Evolutionary conservation across 2,888 invertebrate species (phyloP).

Genomic region (Lepeophtheirus nordmannii): DNA sequence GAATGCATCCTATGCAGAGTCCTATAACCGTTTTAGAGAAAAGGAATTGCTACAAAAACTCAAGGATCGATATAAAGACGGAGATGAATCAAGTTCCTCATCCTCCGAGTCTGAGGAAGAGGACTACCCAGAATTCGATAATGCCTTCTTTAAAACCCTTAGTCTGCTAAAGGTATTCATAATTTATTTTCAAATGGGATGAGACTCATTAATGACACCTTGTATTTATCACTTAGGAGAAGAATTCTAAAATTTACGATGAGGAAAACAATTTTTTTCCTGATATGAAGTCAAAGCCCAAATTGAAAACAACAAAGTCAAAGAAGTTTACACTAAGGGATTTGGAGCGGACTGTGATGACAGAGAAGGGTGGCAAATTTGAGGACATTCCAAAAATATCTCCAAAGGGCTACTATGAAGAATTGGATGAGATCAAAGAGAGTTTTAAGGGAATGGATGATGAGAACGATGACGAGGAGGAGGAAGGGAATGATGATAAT

Average conservation of each 20-base stretch:
- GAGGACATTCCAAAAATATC: not conserved
- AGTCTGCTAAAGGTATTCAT: no score
- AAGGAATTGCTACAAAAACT: slow-evolving; percentile 70
- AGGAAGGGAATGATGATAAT: not conserved
- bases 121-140: slow-evolving; percentile 45
- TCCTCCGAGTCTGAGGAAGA: slow-evolving; percentile 47
- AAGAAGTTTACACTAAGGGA: slow-evolving; percentile 48
- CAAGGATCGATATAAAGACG: slow-evolving; percentile 50
- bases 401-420: slow-evolving; percentile 45
- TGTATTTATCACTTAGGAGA: slow-evolving; percentile 57
- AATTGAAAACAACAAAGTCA: not conserved
- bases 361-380: slow-evolving; percentile 46
- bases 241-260: slow-evolving; percentile 77
- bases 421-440: slow-evolving; percentile 49
- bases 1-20: slow-evolving; percentile 63
- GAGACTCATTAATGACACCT: no score
- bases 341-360: slow-evolving; percentile 57
- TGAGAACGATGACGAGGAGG: slow-evolving; percentile 35
- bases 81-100: slow-evolving; percentile 39
- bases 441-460: slow-evolving; percentile 44
- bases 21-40: slow-evolving; percentile 64
- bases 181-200: no score
- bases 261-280: slow-evolving; percentile 54
- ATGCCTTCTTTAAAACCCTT: slow-evolving; percentile 71
- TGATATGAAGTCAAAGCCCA: slow-evolving; percentile 28